Evolutionary conservation across 2,888 invertebrate species (phyloP), one percentile per base, ranked within the genome.

Genomic region (Eurytoma adleriae): DNA sequence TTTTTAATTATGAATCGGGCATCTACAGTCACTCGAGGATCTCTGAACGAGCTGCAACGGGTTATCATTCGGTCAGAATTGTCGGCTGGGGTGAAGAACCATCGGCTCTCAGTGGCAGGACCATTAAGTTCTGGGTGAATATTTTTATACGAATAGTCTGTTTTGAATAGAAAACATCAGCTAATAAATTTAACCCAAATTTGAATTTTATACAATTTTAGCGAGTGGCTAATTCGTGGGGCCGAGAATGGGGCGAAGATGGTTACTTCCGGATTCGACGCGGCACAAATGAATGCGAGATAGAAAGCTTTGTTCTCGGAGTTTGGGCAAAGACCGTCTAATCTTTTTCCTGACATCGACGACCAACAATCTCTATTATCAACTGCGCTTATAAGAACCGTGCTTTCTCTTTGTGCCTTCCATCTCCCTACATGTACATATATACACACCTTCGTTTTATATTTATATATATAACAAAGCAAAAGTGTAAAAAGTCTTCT

Each of bases 161-260:
- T 2, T 24, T 24, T 24, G 24, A 24, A 24, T 24, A 2, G 24
- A 24, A 24, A 24, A n/a, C n/a, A n/a, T n/a, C n/a, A n/a, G n/a
- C n/a, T 24, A 24, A 24, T 24, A 24, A 24, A 24, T 24, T 24
- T 24, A 24, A 7, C 3, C 0, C 54, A 54, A 54, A 10, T 54
- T 14, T 2, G 5, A 64, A 64, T 14, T 18, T 10, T 7, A 64
- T 64, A 2, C 0, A 27, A n/a, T 50, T 61, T 4, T 92, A 98
- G 98, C 93, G 96, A 88, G 97, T 96, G 61, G 97, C 97, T 67
- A 99, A 99, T 91, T 97, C 97, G 52, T 99, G 99, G 99, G 98
- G 99, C 12, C 87, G 91, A 0, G 92, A 94, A 84, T 99, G 98
- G 98, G 99, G 98, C 13, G 98, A 98, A 89, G 92, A 94, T 82